phyloP scores from a whole-genome alignment of 2,113 vertebrate species.

The Salvator merianae region DNA sequence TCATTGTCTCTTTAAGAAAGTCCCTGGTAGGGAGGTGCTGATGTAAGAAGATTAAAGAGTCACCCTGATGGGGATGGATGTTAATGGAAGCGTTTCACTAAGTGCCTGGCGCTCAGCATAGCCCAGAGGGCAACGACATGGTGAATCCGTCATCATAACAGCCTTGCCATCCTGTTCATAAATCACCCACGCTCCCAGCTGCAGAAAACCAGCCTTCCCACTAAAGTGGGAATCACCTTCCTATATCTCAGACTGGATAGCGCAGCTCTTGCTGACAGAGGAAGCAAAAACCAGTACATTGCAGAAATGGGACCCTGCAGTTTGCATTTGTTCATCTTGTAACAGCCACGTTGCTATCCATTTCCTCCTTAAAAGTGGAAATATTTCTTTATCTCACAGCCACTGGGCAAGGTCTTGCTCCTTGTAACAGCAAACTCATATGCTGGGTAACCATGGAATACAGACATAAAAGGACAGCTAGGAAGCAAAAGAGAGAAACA shows the following conservation, averaged over 20 bases:
- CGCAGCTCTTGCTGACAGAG: neutral
- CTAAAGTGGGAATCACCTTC: neutral
- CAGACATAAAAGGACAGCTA: neutral
- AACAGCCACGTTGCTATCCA: neutral
- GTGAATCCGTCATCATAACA: slow-evolving; percentile 35
- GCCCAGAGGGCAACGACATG: slow-evolving; percentile 24
- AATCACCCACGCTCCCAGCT: neutral
- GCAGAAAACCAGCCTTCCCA: neutral
- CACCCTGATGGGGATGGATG: slow-evolving; percentile 17
- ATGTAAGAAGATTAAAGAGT: slow-evolving; percentile 43
- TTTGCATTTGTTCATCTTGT: neutral
- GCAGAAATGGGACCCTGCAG: neutral
- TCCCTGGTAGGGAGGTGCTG: slow-evolving; percentile 8
- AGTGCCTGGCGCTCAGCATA: slow-evolving; percentile 18
- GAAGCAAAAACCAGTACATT: neutral
- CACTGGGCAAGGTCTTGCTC: too few species aligned
- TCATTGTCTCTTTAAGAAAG: slow-evolving; percentile 18
- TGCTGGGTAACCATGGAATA: neutral
- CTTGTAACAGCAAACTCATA: neutral
- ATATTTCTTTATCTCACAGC: neutral
- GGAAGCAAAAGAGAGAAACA: too few species aligned
- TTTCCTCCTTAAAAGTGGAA: neutral
- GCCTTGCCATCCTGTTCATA: slow-evolving; percentile 17
- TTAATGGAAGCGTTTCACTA: slow-evolving; percentile 33
- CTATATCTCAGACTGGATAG: neutral